A percentile compares a stretch with the other conserved stretches of the same genome.
phyloP scores from a whole-genome alignment of 2,888 invertebrate species.

The Melieria crassipennis region DNA sequence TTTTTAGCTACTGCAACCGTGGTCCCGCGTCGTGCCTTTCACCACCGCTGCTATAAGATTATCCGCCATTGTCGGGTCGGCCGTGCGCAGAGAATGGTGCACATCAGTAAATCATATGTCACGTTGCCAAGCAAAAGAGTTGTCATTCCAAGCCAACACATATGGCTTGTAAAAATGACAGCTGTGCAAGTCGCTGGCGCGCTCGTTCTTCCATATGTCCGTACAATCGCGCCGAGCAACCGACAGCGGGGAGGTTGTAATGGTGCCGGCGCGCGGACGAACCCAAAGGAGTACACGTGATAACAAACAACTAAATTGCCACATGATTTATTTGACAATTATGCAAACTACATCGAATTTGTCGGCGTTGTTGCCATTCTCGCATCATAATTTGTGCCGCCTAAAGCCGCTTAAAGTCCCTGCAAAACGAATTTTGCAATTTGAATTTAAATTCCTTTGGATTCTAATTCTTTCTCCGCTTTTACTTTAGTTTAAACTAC shows the following conservation, averaged over 20 bases:
- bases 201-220: constrained; percentile 7
- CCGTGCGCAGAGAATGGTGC: constrained; percentile 5
- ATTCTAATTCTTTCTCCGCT: too few species aligned
- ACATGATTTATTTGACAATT: constrained; percentile 36
- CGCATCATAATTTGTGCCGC: background rate
- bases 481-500: too few species aligned
- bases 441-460: too few species aligned
- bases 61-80: constrained; percentile 12
- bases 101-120: constrained; percentile 33
- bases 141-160: constrained; percentile 3
- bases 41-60: constrained; percentile 7
- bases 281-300: background rate
- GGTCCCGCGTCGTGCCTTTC: constrained; percentile 14
- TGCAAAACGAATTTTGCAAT: too few species aligned
- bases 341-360: constrained; percentile 34
- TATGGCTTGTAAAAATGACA: constrained; percentile 13
- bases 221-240: background rate
- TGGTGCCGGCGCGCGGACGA: background rate
- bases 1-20: constrained; percentile 14
- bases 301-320: constrained; percentile 35
- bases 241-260: background rate
- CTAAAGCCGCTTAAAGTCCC: too few species aligned
- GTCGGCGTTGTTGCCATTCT: constrained; percentile 11
- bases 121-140: constrained; percentile 20
- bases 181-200: constrained; percentile 18